phyloP scores from a whole-genome alignment of 2,888 invertebrate genomes.

The Geotrupes spiniger region DNA sequence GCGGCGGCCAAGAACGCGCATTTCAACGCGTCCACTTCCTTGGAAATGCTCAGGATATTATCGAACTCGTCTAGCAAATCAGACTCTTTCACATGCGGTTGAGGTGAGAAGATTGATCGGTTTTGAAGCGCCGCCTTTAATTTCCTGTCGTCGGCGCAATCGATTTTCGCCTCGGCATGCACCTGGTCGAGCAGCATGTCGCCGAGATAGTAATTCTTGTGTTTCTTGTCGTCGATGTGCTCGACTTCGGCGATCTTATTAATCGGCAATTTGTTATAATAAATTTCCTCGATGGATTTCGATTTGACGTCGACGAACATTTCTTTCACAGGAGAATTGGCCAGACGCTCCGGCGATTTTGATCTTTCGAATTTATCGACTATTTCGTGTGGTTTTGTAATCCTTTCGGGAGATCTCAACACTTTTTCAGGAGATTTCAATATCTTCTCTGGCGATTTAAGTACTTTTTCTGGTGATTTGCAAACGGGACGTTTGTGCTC shows the following conservation, averaged over 20 bases:
- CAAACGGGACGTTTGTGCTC: slow-evolving; percentile 4
- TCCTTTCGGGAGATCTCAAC: slow-evolving; percentile 30
- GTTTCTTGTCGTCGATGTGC: neutral
- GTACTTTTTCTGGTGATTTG: slow-evolving; percentile 24
- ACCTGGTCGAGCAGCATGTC: neutral
- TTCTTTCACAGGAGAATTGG: slow-evolving; percentile 24
- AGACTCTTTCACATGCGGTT: slow-evolving; percentile 57
- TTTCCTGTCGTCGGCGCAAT: slow-evolving; percentile 10
- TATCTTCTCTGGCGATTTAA: slow-evolving; percentile 22
- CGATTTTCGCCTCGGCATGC: neutral
- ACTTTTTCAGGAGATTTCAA: slow-evolving; percentile 22
- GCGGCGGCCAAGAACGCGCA: slow-evolving; percentile 63
- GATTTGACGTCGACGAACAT: too few species aligned
- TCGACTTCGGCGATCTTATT: neutral
- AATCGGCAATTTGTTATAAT: slow-evolving; percentile 20
- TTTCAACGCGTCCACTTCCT: slow-evolving; percentile 60
- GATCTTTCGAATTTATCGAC: too few species aligned
- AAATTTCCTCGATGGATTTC: slow-evolving; percentile 24
- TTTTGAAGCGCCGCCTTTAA: slow-evolving; percentile 44
- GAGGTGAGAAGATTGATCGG: slow-evolving; percentile 71
- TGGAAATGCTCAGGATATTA: slow-evolving; percentile 53
- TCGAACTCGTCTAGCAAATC: slow-evolving; percentile 61
- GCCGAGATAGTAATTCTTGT: neutral
- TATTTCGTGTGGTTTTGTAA: slow-evolving; percentile 14
- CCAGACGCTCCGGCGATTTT: slow-evolving; percentile 5